These are phyloP conservation scores for Pachyramphus minor DNA, from an alignment of 2,113 vertebrate species.

Conservation along the genomic window DNA sequence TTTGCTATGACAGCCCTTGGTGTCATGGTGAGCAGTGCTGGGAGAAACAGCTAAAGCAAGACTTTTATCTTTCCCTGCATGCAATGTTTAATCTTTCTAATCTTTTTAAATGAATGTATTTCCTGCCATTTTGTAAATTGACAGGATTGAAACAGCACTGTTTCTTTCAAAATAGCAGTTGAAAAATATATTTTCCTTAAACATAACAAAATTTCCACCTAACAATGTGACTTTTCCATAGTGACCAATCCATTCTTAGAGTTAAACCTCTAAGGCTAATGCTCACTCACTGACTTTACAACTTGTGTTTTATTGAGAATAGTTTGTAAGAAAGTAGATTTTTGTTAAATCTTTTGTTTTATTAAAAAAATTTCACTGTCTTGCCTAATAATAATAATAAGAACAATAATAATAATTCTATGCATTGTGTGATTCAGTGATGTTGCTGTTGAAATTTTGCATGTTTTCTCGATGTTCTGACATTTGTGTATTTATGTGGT, in stretches of 20 bases:
- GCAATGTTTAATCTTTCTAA: constrained; percentile 51
- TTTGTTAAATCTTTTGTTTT: constrained; percentile 15
- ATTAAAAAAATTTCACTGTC: constrained; percentile 9
- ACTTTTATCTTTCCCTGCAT: constrained; percentile 40
- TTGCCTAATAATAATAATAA: constrained; percentile 61
- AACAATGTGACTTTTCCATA: constrained; percentile 30
- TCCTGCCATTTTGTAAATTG: constrained; percentile 54
- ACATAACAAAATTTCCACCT: constrained; percentile 14
- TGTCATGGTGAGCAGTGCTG: constrained; percentile 27
- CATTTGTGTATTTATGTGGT: constrained; percentile 27
- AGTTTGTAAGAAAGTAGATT: constrained; percentile 35
- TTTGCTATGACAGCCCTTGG: constrained; percentile 37
- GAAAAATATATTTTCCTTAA: neutral
- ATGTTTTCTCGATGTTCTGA: constrained; percentile 67
- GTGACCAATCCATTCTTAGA: constrained; percentile 2
- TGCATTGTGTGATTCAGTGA: constrained; percentile 68
- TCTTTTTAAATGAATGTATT: constrained; percentile 39
- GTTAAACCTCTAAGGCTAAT: constrained; percentile 21
- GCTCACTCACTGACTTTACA: constrained; percentile 23
- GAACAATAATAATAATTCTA: constrained; percentile 53
- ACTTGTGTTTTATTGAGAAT: constrained; percentile 18
- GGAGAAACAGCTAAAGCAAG: constrained; percentile 31
- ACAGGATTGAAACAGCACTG: neutral
- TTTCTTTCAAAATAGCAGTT: constrained; percentile 19
- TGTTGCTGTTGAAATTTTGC: constrained; percentile 64